Evolutionary conservation across 2,113 vertebrate species (phyloP).

Genomic region (Sylvietta virens): DNA sequence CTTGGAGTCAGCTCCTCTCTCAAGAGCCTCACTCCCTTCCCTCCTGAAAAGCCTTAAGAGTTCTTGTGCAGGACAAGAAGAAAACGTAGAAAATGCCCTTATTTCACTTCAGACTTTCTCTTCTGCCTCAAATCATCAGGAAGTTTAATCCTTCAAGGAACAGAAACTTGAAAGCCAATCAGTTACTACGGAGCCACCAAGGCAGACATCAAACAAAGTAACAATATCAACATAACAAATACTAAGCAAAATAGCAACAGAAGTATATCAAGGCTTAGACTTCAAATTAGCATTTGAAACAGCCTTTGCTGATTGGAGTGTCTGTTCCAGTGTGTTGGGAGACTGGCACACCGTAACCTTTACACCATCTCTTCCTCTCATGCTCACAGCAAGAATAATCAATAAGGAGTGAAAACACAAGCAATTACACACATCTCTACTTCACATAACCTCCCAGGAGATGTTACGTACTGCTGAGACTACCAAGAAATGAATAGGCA

Average conservation of each 20-base stretch:
- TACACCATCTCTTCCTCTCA: background rate
- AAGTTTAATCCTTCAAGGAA: background rate
- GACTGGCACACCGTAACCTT: background rate
- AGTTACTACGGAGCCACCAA: background rate
- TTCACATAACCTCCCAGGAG: background rate
- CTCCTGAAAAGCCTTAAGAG: background rate
- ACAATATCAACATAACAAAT: background rate
- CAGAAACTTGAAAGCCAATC: background rate
- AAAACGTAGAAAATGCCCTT: background rate
- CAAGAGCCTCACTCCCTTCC: background rate
- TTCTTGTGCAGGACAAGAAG: background rate
- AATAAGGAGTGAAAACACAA: background rate
- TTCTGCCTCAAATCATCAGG: background rate
- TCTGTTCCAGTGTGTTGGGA: background rate
- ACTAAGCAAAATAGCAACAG: background rate
- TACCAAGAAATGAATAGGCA: background rate
- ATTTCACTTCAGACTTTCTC: background rate
- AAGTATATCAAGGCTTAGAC: background rate
- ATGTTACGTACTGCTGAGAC: background rate
- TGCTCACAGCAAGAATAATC: background rate
- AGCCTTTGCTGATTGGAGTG: background rate
- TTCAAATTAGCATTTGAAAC: slow-evolving; percentile 1
- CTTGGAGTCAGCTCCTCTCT: background rate
- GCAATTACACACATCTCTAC: background rate
- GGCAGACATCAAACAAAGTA: background rate